phyloP scores from a whole-genome alignment of 2,797 vertebrate species.

The Labroides dimidiatus region DNA sequence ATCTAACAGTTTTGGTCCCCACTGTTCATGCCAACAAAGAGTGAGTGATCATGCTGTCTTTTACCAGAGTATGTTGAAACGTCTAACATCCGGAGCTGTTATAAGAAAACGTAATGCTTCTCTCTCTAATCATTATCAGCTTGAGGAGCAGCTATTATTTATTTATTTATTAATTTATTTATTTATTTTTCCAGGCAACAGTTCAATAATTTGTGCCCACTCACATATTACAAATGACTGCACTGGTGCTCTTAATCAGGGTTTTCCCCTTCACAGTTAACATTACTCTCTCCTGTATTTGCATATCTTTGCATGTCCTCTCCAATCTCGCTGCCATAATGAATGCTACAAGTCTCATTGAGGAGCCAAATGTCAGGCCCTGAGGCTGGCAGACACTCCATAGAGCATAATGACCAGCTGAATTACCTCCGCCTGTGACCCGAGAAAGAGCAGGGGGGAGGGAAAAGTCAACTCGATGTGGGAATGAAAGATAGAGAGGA shows the following conservation, averaged over 20 bases:
- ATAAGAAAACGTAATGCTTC: background rate
- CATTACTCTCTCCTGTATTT: slow-evolving; percentile 34
- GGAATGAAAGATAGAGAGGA: slow-evolving; percentile 1
- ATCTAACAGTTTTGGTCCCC: too few relatives aligned
- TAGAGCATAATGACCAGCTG: slow-evolving; percentile 51
- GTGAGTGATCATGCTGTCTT: too few relatives aligned
- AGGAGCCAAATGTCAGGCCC: slow-evolving; percentile 63
- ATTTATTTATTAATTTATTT: too few relatives aligned
- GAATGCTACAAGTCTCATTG: slow-evolving; percentile 45
- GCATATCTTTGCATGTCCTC: slow-evolving; percentile 36
- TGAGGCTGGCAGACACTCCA: slow-evolving; percentile 43
- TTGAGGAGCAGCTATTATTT: background rate
- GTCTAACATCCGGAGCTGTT: background rate
- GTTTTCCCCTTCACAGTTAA: slow-evolving; percentile 2
- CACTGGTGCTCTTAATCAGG: slow-evolving; percentile 20
- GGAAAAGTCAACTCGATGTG: slow-evolving; percentile 18
- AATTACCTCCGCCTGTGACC: slow-evolving; percentile 29
- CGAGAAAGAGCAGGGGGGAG: slow-evolving; percentile 5
- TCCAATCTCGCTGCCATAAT: slow-evolving; percentile 43
- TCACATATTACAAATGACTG: slow-evolving; percentile 16
- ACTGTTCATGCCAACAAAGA: too few relatives aligned
- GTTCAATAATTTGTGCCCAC: background rate
- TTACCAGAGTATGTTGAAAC: background rate
- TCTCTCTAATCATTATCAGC: background rate
- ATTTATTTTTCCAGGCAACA: background rate